A percentile compares a stretch with the other conserved stretches of the same genome.
Conservation (phyloP, 2,797 vertebrate genomes). For the Pseudochirops corinnae region DNA sequence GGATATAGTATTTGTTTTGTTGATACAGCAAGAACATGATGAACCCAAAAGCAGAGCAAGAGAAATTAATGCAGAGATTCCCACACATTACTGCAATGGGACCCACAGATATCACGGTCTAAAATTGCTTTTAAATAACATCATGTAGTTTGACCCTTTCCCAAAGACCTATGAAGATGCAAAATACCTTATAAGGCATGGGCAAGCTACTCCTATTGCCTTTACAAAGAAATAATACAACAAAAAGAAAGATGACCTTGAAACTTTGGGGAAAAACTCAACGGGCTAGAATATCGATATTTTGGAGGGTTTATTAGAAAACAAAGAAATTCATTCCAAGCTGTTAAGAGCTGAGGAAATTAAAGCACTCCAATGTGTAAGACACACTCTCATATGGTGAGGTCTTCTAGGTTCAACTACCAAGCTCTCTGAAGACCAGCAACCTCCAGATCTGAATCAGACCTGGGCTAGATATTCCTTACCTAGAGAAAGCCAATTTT, state of each 20-base stretch:
- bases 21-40: slow-evolving; percentile 44
- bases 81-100: not conserved
- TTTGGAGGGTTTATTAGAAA: slow-evolving; percentile 21
- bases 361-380: not conserved
- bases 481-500: slow-evolving; percentile 47
- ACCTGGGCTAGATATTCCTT: slow-evolving; percentile 48
- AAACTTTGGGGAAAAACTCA: slow-evolving; percentile 44
- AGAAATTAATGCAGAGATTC: slow-evolving; percentile 14
- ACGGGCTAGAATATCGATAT: slow-evolving; percentile 38
- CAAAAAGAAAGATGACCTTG: slow-evolving; percentile 4
- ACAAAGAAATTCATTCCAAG: slow-evolving; percentile 33
- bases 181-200: slow-evolving; percentile 24
- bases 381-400: not conserved
- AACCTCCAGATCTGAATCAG: slow-evolving; percentile 40
- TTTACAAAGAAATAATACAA: slow-evolving; percentile 16
- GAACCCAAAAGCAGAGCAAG: slow-evolving; percentile 40
- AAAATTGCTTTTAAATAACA: slow-evolving; percentile 48
- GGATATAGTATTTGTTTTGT: slow-evolving; percentile 32
- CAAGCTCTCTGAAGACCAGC: slow-evolving; percentile 35
- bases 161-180: slow-evolving; percentile 48
- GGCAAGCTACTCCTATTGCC: not conserved
- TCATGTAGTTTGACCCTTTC: slow-evolving; percentile 41
- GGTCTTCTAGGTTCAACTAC: slow-evolving; percentile 38
- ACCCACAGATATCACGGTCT: not conserved
- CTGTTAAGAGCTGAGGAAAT: slow-evolving; percentile 11